Evolutionary conservation across 2,888 invertebrate genomes (phyloP), one percentile per base, ranked within the genome.

Genomic region (Philhelius pedissequus): DNA sequence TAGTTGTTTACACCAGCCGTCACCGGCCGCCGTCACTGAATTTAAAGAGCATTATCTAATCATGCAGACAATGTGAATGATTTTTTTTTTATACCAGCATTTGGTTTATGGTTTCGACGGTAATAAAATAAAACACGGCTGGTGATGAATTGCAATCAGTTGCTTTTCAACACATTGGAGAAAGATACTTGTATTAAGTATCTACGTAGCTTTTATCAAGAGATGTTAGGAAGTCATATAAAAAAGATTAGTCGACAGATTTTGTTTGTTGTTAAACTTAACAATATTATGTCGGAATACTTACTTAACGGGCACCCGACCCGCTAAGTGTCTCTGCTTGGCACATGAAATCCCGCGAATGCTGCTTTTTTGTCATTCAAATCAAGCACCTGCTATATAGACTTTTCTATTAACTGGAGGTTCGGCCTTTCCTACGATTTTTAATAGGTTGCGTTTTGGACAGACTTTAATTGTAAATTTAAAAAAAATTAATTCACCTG

Each of bases 111-210:
- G 38, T 15, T 56, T n/a, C n/a, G 18, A 27, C 48, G 52, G 73
- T 64, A 56, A 70, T 80, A 64, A 80, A 80, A 75, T 75, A 64
- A 64, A 75, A 64, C 60, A 69, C 75, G 11, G 20, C 43, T 79
- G 60, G 60, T 69, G 73, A 79, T 68, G 79, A 62, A 38, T 38
- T n/a, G 38, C 38, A 38, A 38, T 38, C 38, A 38, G n/a, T 38
- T 2, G 38, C 6, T 5, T 38, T n/a, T 38, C 5, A 38, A n/a
- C 6, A 38, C 5, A n/a, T 38, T 38, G 5, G n/a, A 38, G n/a
- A n/a, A n/a, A n/a, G n/a, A n/a, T 38, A 38, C 1, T 38, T 38
- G 0, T 13, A 38, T 38, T 38, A 38, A 38, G 38, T 35, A 11
- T 13, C 11, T 38, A 38, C 13, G 38, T 35, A 11, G 13, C 11